Base-by-base conservation (phyloP, 2,113 vertebrate genomes). In the Chionodraco myersi region DNA sequence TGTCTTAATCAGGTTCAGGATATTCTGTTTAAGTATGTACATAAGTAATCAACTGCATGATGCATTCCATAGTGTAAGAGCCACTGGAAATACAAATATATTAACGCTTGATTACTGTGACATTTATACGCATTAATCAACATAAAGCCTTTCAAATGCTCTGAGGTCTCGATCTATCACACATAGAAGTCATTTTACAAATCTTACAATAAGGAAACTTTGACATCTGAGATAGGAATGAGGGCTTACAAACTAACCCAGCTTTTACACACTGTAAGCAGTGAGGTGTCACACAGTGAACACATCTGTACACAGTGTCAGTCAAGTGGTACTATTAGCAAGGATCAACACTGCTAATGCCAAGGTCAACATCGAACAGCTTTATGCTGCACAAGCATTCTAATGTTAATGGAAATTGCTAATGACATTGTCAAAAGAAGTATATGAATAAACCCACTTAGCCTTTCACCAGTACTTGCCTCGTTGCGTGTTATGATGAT, bases 281-380 rank as follows among this genome's bases (percentile, higher is more conserved):
- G 44, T 9, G 3, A 53, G 13, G 58, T 21, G 18, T 2, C 61
- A 15, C 7, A 62, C 57, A 13, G 16, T 3, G 53, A 21, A 70
- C 30, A 21, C 21, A 66, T 26, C 51, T 9, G 9, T 62, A 23
- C n/a, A 47, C 0, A 0, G n/a, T 72, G 44, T 61, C 62, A 69
- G n/a, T 58, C 36, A 77, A 65, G 62, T 66, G 51, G 8, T 57
- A 30, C 15, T 53, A 58, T 61, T 21, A 73, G 58, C 58, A 53
- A 59, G 5, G 59, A 26, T 82, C 16, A 9, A 10, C 15, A 23
- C 26, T 72, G 72, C 82, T 73, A 62, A 80, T 52, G 30, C 63
- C 79, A 84, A 86, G 80, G 88, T 82, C 79, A 86, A 44, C n/a
- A 23, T 61, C 51, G 64, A 36, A 65, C 14, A 1, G 47, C 58